Conservation (phyloP, 92 coral and sea anemone species). For the Porites lobata region DNA sequence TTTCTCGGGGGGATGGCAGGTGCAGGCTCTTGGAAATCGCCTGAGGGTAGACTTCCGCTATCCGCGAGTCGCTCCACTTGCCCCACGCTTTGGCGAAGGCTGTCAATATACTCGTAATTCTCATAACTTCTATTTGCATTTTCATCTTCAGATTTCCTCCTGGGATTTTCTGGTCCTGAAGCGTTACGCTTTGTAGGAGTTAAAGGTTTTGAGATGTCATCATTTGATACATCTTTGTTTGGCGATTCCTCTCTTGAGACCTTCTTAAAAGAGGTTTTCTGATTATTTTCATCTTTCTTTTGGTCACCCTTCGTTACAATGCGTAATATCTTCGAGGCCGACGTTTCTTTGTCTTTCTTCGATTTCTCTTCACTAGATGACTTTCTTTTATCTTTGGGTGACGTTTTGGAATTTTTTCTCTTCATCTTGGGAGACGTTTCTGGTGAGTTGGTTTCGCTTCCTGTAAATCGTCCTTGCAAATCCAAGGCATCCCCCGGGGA, state of each 20-base stretch:
- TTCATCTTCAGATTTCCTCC: not conserved
- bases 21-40: constrained; percentile 40
- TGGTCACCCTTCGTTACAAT: constrained; percentile 20
- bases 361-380: constrained; percentile 54
- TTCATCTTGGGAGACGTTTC: constrained; percentile 67
- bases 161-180: not conserved
- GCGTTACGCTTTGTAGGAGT: not conserved
- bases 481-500: constrained; percentile 54
- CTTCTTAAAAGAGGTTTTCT: not conserved
- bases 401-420: constrained; percentile 30
- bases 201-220: not conserved
- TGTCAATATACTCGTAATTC: not conserved
- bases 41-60: not conserved
- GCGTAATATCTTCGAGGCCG: constrained; percentile 34
- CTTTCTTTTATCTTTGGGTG: constrained; percentile 37
- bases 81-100: not conserved
- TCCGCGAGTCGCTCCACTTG: not conserved
- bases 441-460: constrained; percentile 58
- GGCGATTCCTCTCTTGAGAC: constrained; percentile 26
- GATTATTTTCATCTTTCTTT: constrained; percentile 23
- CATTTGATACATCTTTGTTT: not conserved
- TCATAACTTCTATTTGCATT: constrained; percentile 25
- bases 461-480: constrained; percentile 30
- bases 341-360: constrained; percentile 16
- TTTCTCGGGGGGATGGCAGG: constrained; percentile 92